Evolutionary conservation across 2,888 invertebrate genomes (phyloP), one percentile per base, ranked within the genome.

Genomic region (Pediacus dermestoides): DNA sequence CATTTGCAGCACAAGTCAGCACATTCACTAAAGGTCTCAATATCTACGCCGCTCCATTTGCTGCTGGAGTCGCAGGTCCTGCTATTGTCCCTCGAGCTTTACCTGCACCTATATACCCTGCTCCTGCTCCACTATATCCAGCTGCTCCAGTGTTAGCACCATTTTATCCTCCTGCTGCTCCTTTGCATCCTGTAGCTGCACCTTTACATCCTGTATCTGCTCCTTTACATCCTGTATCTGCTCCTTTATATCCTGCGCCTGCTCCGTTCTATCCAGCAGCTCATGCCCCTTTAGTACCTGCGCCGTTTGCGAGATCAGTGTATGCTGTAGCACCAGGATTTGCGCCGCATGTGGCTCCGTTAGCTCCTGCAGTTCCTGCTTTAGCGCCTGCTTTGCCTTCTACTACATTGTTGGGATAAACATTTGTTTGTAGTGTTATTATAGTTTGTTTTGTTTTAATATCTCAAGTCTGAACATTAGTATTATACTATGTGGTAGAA

Each of bases 1-100:
- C 81, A 1, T 78, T 75, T 50, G 78, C 79, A 1, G 74, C 78
- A 2, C 78, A 80, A 62, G 66, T 78, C 39, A 80, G 71, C 63
- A 71, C 78, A 6, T 73, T 73, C 44, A 72, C 32, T 55, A 48
- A 65, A 74, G 42, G 73, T 71, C 37, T 62, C 4, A 48, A 52
- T 26, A 71, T 75, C 43, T 71, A 73, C 37, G 72, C 74, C 39
- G 72, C 67, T 4, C 60, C 61, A 2, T 56, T 57, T 23, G 61
- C 61, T 4, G 61, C 61, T 7, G 61, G 61, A 8, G 53, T 59
- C 6, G 51, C 45, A 12, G 48, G 53, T 18, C 52, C 51, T 3
- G 55, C 56, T 3, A 52, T 53, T 13, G 44, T 56, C 2, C 33
- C 51, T 31, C 52, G 48, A 34, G 42, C 47, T 21, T 16, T 48